Conservation (phyloP, 2,797 vertebrate species). For the Hippoglossus hippoglossus region DNA sequence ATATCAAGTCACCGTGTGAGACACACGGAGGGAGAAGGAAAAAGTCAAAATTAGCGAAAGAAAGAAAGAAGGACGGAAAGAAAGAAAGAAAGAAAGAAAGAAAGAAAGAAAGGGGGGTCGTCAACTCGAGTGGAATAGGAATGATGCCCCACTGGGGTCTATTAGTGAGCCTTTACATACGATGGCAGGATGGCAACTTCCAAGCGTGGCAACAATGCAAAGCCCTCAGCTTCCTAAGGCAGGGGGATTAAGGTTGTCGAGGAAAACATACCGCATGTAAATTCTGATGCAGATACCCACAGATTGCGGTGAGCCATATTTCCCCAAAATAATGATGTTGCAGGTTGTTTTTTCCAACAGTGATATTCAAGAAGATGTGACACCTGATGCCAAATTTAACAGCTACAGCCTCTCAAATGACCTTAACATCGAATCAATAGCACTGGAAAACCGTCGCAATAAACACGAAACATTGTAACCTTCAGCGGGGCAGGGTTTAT, state of each 20-base stretch:
- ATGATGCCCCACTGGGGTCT: constrained; percentile 87
- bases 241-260: constrained; percentile 36
- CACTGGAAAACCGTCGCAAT: background rate
- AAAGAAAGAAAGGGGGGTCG: constrained; percentile 66
- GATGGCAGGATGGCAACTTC: constrained; percentile 69
- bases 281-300: constrained; percentile 2
- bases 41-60: background rate
- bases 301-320: constrained; percentile 8
- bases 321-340: background rate
- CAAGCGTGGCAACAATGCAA: constrained; percentile 64
- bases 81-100: background rate
- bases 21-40: constrained; percentile 11
- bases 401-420: background rate
- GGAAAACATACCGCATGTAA: constrained; percentile 41
- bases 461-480: background rate
- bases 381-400: background rate
- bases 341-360: background rate
- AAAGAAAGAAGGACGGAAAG: background rate
- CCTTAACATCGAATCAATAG: constrained; percentile 1
- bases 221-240: constrained; percentile 55
- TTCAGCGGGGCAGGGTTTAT: background rate
- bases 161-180: constrained; percentile 84
- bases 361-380: background rate
- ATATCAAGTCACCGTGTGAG: constrained; percentile 63
- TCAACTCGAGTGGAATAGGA: constrained; percentile 85